These are phyloP conservation scores for Labia minor DNA, from an alignment of 2,888 invertebrate species.

Conservation along the genomic window DNA sequence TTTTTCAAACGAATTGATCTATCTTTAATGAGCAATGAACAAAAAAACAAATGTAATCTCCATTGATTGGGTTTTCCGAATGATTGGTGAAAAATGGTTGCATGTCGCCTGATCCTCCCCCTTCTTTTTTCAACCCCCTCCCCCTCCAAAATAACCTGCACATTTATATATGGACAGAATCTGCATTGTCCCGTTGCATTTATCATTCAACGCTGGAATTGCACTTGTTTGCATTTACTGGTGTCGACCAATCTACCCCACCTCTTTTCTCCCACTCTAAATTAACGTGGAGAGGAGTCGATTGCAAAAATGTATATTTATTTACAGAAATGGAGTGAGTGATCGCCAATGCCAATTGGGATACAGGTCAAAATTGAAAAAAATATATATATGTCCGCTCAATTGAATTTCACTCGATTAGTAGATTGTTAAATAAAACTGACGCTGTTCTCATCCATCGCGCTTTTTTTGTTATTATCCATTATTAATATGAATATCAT, in stretches of 20 bases:
- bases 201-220: background rate
- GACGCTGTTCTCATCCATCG: too few species aligned
- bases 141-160: background rate
- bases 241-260: background rate
- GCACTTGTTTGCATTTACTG: background rate
- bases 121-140: background rate
- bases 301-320: conserved; percentile 13
- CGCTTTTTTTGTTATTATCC: too few species aligned
- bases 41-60: conserved; percentile 13
- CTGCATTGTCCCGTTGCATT: conserved; percentile 7
- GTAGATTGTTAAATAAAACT: too few species aligned
- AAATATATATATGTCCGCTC: too few species aligned
- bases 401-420: too few species aligned
- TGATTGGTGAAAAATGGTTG: conserved; percentile 3
- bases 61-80: background rate
- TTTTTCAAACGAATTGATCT: background rate
- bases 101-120: too few species aligned
- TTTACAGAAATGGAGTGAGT: background rate
- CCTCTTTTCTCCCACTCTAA: background rate
- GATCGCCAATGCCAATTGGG: background rate
- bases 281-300: background rate
- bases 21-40: background rate
- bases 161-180: conserved; percentile 6
- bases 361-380: background rate
- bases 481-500: too few species aligned